Base-by-base conservation (phyloP, 2,888 invertebrate genomes). In the Pachliopta kotzebuea region DNA sequence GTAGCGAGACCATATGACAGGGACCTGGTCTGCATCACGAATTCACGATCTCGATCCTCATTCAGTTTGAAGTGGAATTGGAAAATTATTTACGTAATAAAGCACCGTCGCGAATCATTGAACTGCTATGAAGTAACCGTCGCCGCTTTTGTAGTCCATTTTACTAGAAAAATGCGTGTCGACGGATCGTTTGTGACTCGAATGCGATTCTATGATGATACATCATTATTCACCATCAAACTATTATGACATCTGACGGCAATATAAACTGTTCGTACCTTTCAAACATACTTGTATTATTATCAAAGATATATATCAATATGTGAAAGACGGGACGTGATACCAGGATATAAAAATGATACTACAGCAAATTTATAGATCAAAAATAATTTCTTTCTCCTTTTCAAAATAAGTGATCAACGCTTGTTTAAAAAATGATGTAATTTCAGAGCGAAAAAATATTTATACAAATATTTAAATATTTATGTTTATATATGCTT, bases 81-180 rank as follows among this genome's bases (percentile, higher is more conserved):
- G 69, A 77, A 77, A 78, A 79, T 72, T 70, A 76, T 81, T 79
- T 80, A 72, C 81, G 80, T 79, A 77, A 86, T 79, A 84, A 79
- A 72, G 72, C 74, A 74, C 72, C 74, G 72, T 65, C 76, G 78
- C 81, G 82, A 82, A 68, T 67, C 72, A 68, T 61, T 73, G 71
- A 75, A 79, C 68, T 70, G 70, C 70, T 74, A 71, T 83, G 79
- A 71, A 73, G 81, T 78, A 83, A 83, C 73, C 65, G 72, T 68
- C 67, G 66, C 63, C 72, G 71, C 76, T 77, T 80, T 79, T 77
- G 75, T 67, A 58, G 59, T 57, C 63, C 70, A 64, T 72, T 69
- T 71, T 74, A 71, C 68, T 74, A 73, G 71, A 76, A 78, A 80
- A 79, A 74, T 74, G 64, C 50, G 73, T 75, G 74, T 76, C 70